phyloP scores from a whole-genome alignment of 2,113 vertebrate genomes.

The Lota lota region DNA sequence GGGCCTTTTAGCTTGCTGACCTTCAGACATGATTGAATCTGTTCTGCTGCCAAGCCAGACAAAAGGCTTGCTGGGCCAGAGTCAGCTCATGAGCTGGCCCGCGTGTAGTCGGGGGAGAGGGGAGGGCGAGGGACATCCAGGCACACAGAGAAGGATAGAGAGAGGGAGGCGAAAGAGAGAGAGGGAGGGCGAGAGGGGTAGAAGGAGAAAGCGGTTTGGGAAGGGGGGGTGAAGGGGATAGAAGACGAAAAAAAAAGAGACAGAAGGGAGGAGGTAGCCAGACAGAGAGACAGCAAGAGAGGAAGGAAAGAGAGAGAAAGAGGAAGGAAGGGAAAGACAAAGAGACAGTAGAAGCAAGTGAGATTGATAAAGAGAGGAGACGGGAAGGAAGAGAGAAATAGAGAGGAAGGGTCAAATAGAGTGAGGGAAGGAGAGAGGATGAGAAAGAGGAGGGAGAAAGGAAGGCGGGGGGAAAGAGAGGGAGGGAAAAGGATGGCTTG shows the following conservation, averaged over 20 bases:
- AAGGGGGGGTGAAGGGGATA: too few relatives aligned
- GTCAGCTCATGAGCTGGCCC: constrained; percentile 56
- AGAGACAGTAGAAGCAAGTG: not conserved
- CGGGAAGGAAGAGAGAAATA: not conserved
- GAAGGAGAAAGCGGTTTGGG: too few relatives aligned
- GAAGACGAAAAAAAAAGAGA: too few relatives aligned
- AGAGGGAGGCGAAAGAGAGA: not conserved
- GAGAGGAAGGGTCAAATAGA: constrained; percentile 5
- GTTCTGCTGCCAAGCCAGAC: constrained; percentile 59
- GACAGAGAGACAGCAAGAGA: not conserved
- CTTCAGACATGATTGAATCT: constrained; percentile 67
- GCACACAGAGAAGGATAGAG: not conserved
- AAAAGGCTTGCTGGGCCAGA: constrained; percentile 56
- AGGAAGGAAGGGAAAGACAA: too few relatives aligned
- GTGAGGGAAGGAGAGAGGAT: constrained; percentile 13
- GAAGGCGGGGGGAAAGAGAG: constrained; percentile 7
- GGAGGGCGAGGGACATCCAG: constrained; percentile 3
- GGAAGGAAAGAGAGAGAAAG: too few relatives aligned
- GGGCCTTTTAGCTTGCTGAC: constrained; percentile 63
- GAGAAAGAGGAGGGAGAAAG: not conserved
- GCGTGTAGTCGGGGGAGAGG: constrained; percentile 39
- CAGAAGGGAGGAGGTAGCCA: constrained; percentile 9
- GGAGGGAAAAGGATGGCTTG: not conserved
- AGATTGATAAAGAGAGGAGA: constrained; percentile 9
- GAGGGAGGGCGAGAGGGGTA: too few relatives aligned